Evolutionary conservation across 2,888 invertebrate species (phyloP).

Genomic region (Brachynemurus nebulosus): DNA sequence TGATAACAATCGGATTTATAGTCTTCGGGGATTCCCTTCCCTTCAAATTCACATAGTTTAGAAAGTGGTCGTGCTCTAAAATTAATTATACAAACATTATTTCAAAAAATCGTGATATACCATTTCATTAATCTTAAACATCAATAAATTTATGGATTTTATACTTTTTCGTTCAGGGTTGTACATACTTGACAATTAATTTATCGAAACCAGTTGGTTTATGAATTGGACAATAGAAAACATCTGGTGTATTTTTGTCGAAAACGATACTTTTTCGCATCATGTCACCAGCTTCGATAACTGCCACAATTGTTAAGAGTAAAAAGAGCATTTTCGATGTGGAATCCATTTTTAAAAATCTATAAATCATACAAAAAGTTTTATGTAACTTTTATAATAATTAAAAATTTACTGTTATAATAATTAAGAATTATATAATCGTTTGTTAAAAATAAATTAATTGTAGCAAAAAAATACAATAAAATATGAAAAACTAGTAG

Average conservation of each 20-base stretch:
- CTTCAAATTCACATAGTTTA: conserved; percentile 61
- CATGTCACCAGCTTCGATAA: conserved; percentile 45
- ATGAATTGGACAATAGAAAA: conserved; percentile 65
- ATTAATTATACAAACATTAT: not conserved
- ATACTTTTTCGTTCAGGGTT: too few relatives aligned
- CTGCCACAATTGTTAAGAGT: not conserved
- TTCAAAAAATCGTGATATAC: not conserved
- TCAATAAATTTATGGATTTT: too few relatives aligned
- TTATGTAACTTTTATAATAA: too few relatives aligned
- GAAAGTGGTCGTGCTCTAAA: conserved; percentile 47
- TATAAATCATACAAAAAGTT: too few relatives aligned
- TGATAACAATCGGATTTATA: conserved; percentile 69
- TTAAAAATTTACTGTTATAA: too few relatives aligned
- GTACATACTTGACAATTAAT: conserved; percentile 51
- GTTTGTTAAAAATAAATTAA: too few relatives aligned
- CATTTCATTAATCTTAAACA: not conserved
- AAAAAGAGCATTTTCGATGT: too few relatives aligned
- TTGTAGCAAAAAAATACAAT: too few relatives aligned
- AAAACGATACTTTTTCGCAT: conserved; percentile 65
- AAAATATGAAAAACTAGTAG: too few relatives aligned
- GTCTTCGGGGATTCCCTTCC: conserved; percentile 50
- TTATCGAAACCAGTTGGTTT: conserved; percentile 64
- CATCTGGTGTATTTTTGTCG: conserved; percentile 64
- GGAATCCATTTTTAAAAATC: too few relatives aligned
- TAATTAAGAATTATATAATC: too few relatives aligned